Base-by-base conservation (phyloP, 2,797 vertebrate species). In the Microhierax caerulescens region DNA sequence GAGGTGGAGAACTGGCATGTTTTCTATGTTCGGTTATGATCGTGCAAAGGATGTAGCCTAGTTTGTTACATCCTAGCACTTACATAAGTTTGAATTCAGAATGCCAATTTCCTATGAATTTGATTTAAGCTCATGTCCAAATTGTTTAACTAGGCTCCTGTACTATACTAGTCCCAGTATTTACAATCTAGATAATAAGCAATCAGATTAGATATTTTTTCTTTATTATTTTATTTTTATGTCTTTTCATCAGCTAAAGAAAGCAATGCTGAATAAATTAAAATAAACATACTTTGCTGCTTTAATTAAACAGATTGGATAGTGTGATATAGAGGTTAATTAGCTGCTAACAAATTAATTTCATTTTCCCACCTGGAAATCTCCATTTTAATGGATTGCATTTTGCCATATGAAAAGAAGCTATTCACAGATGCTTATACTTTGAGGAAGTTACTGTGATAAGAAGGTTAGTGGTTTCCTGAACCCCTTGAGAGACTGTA, bases 281-380 rank as follows among this genome's bases (percentile, higher is more conserved):
- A 57, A 80, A 74, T 51, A 61, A 87, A 53, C 50, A 56, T 50
- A 50, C 27, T 75, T 78, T 37, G 34, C 54, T 87, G 41, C 37
- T 96, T 96, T 96, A 93, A 83, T 97, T 96, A 94, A 68, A 77
- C 45, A 51, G 65, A 90, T 91, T 56, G 39, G 43, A 90, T 90
- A 69, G 83, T 56, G 77, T 96, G 90, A 97, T 96, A 60, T 21
- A 79, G 76, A 97, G 97, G 95, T 97, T 98, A 98, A 98, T 98
- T 97, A 97, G 70, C 70, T 97, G 96, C 92, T 96, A 96, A 97
- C 85, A 85, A 82, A 90, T 90, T 96, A 92, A 91, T 93, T 96
- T 96, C 61, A 50, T 94, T 95, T 96, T 97, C 96, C 83, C 96
- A 97, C 94, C 95, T 98, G 93, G 87, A 91, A 93, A 94, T 84